Evolutionary conservation across 2,797 vertebrate genomes (phyloP).

Genomic region (Enteromius radiatus): DNA sequence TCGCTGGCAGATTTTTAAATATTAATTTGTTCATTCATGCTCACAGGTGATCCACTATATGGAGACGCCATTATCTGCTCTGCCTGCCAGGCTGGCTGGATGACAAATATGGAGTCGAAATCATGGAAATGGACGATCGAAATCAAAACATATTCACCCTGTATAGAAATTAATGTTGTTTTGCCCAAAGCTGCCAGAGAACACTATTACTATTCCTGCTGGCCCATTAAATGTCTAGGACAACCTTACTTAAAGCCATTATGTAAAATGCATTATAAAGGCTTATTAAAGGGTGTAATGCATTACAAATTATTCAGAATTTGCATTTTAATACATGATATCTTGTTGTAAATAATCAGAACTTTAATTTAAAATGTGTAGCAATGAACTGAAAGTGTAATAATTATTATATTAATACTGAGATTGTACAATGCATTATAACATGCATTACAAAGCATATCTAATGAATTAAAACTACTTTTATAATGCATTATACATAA

Average conservation of each 20-base stretch:
- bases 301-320: neutral
- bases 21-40: slow-evolving; percentile 70
- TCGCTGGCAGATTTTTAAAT: slow-evolving; percentile 73
- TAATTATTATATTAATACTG: neutral
- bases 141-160: slow-evolving; percentile 22
- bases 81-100: slow-evolving; percentile 11
- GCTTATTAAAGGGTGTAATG: neutral
- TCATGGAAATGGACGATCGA: slow-evolving; percentile 6
- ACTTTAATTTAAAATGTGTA: neutral
- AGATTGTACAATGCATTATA: neutral
- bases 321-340: neutral
- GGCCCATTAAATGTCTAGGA: neutral
- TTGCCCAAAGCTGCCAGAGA: neutral
- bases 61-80: slow-evolving; percentile 62
- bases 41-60: slow-evolving; percentile 63
- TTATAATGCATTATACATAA: neutral
- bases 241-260: neutral
- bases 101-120: slow-evolving; percentile 24
- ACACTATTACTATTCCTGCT: neutral
- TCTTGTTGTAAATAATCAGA: neutral
- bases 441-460: neutral
- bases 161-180: slow-evolving; percentile 4
- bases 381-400: neutral
- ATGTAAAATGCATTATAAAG: neutral
- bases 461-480: neutral